Conservation (phyloP, 1,140 invertebrate genomes). For the Eriocheir sinensis region DNA sequence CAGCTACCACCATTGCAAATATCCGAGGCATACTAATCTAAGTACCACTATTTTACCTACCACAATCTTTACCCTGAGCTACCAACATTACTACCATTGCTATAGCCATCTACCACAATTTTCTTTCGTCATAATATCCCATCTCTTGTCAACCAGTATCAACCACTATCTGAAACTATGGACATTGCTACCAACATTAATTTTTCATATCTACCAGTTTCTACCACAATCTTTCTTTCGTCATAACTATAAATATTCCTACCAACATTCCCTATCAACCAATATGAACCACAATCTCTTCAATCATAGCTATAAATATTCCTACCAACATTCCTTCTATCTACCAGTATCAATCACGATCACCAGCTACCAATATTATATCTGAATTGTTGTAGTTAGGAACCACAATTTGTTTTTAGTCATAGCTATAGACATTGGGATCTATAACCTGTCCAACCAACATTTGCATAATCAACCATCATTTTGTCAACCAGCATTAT, state of each 20-base stretch:
- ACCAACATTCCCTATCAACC: neutral
- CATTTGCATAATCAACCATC: neutral
- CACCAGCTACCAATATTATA: no score
- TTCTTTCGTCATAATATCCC: no score
- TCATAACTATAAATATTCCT: neutral
- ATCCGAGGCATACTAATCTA: no score
- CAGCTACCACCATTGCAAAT: no score
- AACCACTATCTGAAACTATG: neutral
- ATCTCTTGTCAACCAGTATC: neutral
- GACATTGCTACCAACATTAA: neutral
- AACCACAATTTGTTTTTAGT: no score
- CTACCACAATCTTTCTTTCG: neutral
- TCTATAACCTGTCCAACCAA: neutral
- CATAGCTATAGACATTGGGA: no score
- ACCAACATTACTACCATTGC: neutral
- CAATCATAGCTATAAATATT: no score
- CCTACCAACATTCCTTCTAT: no score
- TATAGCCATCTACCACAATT: neutral
- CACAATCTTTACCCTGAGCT: no score
- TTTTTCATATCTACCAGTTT: neutral
- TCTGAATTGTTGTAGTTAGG: no score
- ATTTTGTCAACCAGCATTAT: neutral
- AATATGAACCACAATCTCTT: no score
- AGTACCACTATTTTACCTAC: neutral
- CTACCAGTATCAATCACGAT: no score